Base-by-base conservation (phyloP, 2,888 invertebrate genomes). In the Lucinisca nassula region DNA sequence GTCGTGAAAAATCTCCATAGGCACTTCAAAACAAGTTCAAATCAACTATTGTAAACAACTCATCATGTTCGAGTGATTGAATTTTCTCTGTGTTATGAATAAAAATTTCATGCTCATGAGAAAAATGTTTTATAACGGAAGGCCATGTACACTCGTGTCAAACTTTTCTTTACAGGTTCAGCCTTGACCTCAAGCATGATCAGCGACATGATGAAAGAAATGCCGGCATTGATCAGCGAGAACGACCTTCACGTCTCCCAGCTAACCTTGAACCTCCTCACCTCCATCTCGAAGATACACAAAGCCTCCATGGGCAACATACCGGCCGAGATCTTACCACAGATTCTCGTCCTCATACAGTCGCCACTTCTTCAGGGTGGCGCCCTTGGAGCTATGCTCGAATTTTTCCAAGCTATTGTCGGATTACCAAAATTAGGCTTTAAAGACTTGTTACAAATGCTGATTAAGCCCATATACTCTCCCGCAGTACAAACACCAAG, bases 341-440 rank as follows among this genome's bases (percentile, higher is more conserved):
- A 98, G 96, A 98, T 99, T 80, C 97, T 99, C 78, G 97, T 97
- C 79, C 97, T 99, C 82, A 98, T 99, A 40, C 98, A 98, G 95
- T 99, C 99, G 51, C 99, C 99, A 6, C 97, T 99, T 58, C 97
- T 99, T 79, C 99, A 99, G 97, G 99, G 99, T 49, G 98, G 98
- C 1, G 99, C 99, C 0, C 97, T 99, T 80, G 97, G 97, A 93
- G 98, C 99, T 8, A 98, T 99, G 97, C 97, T 99, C 90, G 98
- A 98, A 92, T 98, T 99, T 93, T 98, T 99, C 96, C 98, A 98
- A 96, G 98, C 99, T n/a, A 96, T 99, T 88, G 99, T 99, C 17
- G 93, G 98, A 94, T 97, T 98, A 91, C 97, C 98, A 83, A 97
- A 98, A 85, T 94, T 96, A 17, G 93, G 95, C n/a, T 98, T 98